Percentiles rank a stretch among this genome's conserved stretches.
Conservation (phyloP, 2,113 vertebrate genomes). For the Anhinga rufa region DNA sequence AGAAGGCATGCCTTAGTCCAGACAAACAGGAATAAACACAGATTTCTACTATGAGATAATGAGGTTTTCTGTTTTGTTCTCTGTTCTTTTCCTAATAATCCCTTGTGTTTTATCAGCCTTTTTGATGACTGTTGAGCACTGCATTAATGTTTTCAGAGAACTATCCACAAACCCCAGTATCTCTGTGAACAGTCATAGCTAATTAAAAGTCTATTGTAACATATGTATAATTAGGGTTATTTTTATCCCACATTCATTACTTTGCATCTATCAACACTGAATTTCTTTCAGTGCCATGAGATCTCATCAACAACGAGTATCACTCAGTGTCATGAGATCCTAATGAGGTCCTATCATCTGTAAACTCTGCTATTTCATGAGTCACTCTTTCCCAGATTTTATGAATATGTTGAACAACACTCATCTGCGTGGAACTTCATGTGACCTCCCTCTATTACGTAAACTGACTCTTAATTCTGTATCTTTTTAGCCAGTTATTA, state of each 20-base stretch:
- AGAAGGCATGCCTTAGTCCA: neutral
- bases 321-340: conserved; percentile 44
- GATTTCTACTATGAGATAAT: neutral
- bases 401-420: neutral
- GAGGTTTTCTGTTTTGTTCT: conserved; percentile 2
- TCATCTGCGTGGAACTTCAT: neutral
- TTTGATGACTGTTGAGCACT: neutral
- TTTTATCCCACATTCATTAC: neutral
- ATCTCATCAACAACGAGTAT: neutral
- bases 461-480: neutral
- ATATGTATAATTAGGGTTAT: neutral
- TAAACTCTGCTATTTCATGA: conserved; percentile 30
- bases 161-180: neutral
- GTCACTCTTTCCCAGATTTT: conserved; percentile 38
- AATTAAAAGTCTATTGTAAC: neutral
- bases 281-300: conserved; percentile 17
- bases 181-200: conserved; percentile 2
- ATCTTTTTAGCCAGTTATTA: neutral
- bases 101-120: neutral
- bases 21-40: neutral
- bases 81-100: neutral
- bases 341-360: neutral
- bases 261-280: conserved; percentile 13
- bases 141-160: conserved; percentile 16
- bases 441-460: neutral